phyloP scores from a whole-genome alignment of 2,113 vertebrate species.

The Xerus inauris region DNA sequence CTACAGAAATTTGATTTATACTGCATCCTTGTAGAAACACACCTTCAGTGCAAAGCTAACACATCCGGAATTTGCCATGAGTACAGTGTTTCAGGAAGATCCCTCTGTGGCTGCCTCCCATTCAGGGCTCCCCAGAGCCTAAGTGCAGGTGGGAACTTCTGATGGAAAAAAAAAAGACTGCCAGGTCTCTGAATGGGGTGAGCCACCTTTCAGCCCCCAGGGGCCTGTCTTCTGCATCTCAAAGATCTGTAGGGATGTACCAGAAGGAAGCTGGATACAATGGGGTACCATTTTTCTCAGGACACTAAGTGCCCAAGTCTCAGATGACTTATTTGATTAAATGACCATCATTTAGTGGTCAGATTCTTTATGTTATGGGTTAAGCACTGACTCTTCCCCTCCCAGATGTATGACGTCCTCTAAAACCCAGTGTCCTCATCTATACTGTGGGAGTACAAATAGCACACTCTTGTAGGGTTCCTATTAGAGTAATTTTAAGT shows the following conservation, averaged over 20 bases:
- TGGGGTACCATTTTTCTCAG: background rate
- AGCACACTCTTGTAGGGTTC: background rate
- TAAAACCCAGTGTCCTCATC: background rate
- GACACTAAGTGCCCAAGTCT: background rate
- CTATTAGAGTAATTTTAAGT: background rate
- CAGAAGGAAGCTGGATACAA: background rate
- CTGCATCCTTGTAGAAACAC: background rate
- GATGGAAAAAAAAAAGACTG: background rate
- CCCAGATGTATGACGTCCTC: background rate
- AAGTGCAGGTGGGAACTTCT: background rate
- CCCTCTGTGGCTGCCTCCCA: background rate
- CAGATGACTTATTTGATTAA: background rate
- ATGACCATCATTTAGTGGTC: background rate
- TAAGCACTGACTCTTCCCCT: background rate
- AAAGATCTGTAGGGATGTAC: background rate
- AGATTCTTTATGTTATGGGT: background rate
- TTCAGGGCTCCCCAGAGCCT: background rate
- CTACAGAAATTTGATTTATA: constrained; percentile 38
- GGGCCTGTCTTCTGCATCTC: background rate
- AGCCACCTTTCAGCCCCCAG: background rate
- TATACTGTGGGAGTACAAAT: background rate
- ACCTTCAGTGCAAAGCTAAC: background rate
- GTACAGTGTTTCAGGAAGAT: background rate
- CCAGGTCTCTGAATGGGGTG: background rate
- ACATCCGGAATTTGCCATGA: background rate